A percentile compares a stretch with the other conserved stretches of the same genome.
These are phyloP conservation scores for Nemotelus nigrinus DNA, from an alignment of 2,888 invertebrate genomes.

Conservation along the genomic window DNA sequence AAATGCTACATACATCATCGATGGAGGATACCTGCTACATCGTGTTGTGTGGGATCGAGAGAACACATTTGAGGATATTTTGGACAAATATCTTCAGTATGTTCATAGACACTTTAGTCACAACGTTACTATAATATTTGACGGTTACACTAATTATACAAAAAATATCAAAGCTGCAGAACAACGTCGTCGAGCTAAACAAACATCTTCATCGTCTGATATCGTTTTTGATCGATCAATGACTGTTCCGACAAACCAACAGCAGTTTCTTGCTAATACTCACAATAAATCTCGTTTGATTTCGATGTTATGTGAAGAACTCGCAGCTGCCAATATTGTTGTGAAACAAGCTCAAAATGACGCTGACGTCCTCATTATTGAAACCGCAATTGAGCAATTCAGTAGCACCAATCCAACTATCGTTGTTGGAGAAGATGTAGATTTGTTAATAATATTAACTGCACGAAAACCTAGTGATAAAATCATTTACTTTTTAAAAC, in stretches of 20 bases:
- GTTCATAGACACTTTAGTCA: conserved; percentile 38
- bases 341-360: conserved; percentile 46
- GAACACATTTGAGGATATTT: conserved; percentile 33
- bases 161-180: no score
- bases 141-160: conserved; percentile 12
- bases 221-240: no score
- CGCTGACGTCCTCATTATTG: conserved; percentile 48
- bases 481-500: conserved; percentile 17
- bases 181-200: no score
- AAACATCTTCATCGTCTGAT: no score
- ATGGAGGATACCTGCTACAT: conserved; percentile 42
- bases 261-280: no score
- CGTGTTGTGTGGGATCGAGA: conserved; percentile 42
- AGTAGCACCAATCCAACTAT: conserved; percentile 51
- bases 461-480: conserved; percentile 44
- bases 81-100: conserved; percentile 39
- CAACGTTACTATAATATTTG: conserved; percentile 20
- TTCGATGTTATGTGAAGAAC: conserved; percentile 33
- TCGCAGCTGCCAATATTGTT: conserved; percentile 47
- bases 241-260: no score
- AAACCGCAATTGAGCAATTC: conserved; percentile 51
- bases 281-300: no score
- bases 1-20: no score
- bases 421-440: conserved; percentile 57
- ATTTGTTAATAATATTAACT: conserved; percentile 54